Base-by-base conservation (phyloP, 64 coral and sea anemone species). In the Acropora yongei region DNA sequence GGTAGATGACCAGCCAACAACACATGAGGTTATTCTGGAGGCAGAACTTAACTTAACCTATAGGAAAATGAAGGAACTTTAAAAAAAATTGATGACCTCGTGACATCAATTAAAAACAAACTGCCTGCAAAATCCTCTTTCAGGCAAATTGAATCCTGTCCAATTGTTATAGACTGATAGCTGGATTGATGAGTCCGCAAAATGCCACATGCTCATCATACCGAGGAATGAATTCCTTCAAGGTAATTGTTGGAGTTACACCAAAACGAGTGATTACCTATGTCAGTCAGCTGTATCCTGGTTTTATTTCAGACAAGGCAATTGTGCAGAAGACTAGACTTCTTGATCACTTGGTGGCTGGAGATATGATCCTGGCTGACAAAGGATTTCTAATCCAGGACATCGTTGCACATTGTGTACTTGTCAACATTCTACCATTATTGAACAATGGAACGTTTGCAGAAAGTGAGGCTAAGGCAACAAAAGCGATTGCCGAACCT, bases 141-240 rank as follows among this genome's bases (percentile, higher is more conserved):
- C 30, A 30, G 30, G 30, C 30, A 30, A 30, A 30, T 30, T n/a
- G 67, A 5, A 1, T 66, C 39, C 46, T 84, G 80, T 45, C 58
- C 55, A 47, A 63, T 84, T 84, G 58, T 84, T 12, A 84, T 84
- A 66, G 58, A 84, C 80, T 84, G 80, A 9, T 58, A 14, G 55
- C 80, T 66, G 80, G 80, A 20, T 74, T 87, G 18, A 87, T 87
- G 84, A 87, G 84, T 18, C 68, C 72, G 44, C 84, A 87, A 74
- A 87, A 42, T 74, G 41, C 72, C 3, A 87, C 84, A n/a, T 87
- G 74, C 39, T 87, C 84, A 20, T 72, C 78, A 46, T 80, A 80
- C 51, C 51, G 78, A 53, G 78, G 78, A 80, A 48, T 80, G 78
- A 80, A 80, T 80, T 80, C 78, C 18, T 80, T 80, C 57, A 80